Conservation (phyloP, 30 jellyfish, hydroid and myxozoan species). For the Aurelia aurita complex sp. Pacific region DNA sequence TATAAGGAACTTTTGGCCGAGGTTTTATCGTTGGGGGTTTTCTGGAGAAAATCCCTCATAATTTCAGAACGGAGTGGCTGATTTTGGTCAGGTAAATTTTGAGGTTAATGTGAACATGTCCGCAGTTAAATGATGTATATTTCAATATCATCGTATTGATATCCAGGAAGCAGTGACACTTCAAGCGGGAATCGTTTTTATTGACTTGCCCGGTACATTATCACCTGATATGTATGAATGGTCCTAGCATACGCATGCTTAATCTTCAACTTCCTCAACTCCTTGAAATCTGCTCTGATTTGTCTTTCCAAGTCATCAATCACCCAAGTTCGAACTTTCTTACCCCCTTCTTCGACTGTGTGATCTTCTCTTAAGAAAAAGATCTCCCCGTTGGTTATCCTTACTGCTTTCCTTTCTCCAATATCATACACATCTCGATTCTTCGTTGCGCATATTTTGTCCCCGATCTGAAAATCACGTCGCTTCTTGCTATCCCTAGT, state of each 20-base stretch:
- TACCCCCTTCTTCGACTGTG: constrained; percentile 11
- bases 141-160: too few species aligned
- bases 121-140: too few species aligned
- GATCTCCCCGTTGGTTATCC: constrained; percentile 27
- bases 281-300: constrained; percentile 10
- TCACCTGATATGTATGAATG: constrained; percentile 19
- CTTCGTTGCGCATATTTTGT: constrained; percentile 21
- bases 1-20: too few species aligned
- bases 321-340: constrained; percentile 23
- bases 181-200: too few species aligned
- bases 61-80: too few species aligned
- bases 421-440: constrained; percentile 4
- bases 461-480: constrained; percentile 13
- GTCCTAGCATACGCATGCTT: constrained; percentile 45
- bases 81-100: too few species aligned
- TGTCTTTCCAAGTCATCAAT: constrained; percentile 39
- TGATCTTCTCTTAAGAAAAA: constrained; percentile 27
- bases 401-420: not conserved
- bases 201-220: not conserved
- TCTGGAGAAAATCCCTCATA: too few species aligned
- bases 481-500: constrained; percentile 18
- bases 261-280: constrained; percentile 16
- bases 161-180: too few species aligned
- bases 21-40: too few species aligned
- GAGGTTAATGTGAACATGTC: too few species aligned